Conservation (phyloP, 1,140 invertebrate species). For the Octopus bimaculoides region DNA sequence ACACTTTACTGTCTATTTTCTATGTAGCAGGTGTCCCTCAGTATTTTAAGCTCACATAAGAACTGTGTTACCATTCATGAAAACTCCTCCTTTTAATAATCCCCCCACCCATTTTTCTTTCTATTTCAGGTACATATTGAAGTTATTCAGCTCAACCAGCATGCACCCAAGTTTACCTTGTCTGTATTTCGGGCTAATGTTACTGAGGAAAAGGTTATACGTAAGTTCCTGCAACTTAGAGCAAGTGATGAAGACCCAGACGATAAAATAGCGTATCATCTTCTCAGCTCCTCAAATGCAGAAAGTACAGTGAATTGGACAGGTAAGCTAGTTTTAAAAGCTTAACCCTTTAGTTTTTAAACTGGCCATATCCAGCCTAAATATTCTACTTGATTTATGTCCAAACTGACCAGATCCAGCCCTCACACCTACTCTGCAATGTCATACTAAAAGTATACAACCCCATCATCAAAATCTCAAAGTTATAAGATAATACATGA, state of each 20-base stretch:
- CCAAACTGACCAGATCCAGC: too few species aligned
- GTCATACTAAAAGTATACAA: too few species aligned
- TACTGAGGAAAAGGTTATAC: neutral
- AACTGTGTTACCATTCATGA: too few species aligned
- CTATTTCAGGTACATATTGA: conserved; percentile 8
- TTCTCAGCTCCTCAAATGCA: neutral
- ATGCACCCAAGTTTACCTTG: conserved; percentile 4
- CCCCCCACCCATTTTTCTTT: neutral
- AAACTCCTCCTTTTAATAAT: neutral
- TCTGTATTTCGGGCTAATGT: neutral
- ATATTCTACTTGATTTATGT: too few species aligned
- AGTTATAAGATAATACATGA: too few species aligned
- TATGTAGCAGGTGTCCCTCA: too few species aligned
- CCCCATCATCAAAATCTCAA: too few species aligned
- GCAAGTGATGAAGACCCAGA: conserved; percentile 8
- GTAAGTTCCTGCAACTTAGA: neutral
- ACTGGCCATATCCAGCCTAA: too few species aligned
- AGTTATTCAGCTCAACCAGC: neutral
- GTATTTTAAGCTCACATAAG: too few species aligned
- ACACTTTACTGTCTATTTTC: too few species aligned
- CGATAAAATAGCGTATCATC: neutral
- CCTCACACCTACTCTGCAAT: too few species aligned
- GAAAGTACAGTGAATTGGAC: neutral
- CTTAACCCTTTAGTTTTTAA: too few species aligned
- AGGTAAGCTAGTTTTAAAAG: neutral